These are phyloP conservation scores for Tiliacea citrago DNA, from an alignment of 2,888 invertebrate species.

Conservation along the genomic window DNA sequence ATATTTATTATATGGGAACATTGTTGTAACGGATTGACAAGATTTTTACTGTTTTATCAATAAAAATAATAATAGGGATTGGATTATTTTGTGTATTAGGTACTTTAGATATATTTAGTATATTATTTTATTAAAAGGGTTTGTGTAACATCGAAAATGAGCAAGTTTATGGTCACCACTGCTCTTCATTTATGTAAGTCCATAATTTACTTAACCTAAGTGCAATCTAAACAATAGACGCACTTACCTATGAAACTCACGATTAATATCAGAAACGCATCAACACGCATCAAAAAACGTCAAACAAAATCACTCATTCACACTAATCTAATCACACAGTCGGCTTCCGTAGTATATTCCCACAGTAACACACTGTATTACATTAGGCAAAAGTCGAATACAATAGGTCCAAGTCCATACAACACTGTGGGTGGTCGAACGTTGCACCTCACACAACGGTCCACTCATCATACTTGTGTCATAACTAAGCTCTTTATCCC, in stretches of 20 bases:
- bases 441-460: slow-evolving; percentile 81
- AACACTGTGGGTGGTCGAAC: slow-evolving; percentile 78
- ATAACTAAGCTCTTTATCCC: slow-evolving; percentile 71
- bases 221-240: slow-evolving; percentile 24
- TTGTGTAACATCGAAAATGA: no score
- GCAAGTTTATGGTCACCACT: not conserved
- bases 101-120: not conserved
- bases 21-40: not conserved
- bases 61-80: not conserved
- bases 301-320: slow-evolving; percentile 80
- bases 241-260: slow-evolving; percentile 31
- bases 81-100: no score
- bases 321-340: slow-evolving; percentile 80
- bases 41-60: not conserved
- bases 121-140: not conserved
- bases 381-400: slow-evolving; percentile 72
- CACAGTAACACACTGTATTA: slow-evolving; percentile 68
- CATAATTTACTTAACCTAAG: not conserved
- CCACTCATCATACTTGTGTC: slow-evolving; percentile 69
- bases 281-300: slow-evolving; percentile 69
- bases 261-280: slow-evolving; percentile 59
- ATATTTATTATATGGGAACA: slow-evolving; percentile 22
- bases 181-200: no score
- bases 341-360: slow-evolving; percentile 77
- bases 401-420: slow-evolving; percentile 72